These are phyloP conservation scores for Synergus itoensis DNA, from an alignment of 2,888 invertebrate species.

Conservation along the genomic window DNA sequence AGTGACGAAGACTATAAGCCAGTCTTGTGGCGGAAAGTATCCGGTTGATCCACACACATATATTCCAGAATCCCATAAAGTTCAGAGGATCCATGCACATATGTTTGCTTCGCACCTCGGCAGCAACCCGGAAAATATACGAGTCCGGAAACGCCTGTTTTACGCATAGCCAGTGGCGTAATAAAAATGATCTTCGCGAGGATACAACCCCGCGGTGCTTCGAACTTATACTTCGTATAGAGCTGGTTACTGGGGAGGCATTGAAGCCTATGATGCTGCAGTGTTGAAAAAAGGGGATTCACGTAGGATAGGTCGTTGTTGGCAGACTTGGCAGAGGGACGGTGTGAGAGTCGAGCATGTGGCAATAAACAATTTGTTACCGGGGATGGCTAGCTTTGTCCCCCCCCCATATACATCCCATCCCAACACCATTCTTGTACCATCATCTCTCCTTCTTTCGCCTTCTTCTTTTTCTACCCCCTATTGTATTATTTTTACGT, in stretches of 20 bases:
- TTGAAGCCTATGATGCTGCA: slow-evolving; percentile 14
- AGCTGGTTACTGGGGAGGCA: slow-evolving; percentile 33
- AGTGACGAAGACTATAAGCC: slow-evolving; percentile 33
- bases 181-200: slow-evolving; percentile 64
- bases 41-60: slow-evolving; percentile 48
- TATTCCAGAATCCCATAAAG: slow-evolving; percentile 50
- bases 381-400: slow-evolving; percentile 55
- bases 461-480: not conserved
- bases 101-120: slow-evolving; percentile 50
- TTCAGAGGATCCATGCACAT: not conserved
- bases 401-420: slow-evolving; percentile 16
- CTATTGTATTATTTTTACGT: not conserved
- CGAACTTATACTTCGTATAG: slow-evolving; percentile 53
- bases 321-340: slow-evolving; percentile 55
- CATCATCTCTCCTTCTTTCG: slow-evolving; percentile 10
- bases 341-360: slow-evolving; percentile 68
- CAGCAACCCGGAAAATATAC: slow-evolving; percentile 56
- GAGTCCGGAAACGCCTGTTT: slow-evolving; percentile 63
- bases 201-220: slow-evolving; percentile 52
- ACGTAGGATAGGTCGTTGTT: slow-evolving; percentile 23
- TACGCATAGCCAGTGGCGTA: slow-evolving; percentile 63
- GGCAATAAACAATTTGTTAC: slow-evolving; percentile 73
- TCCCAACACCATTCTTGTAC: slow-evolving; percentile 13
- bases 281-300: slow-evolving; percentile 4
- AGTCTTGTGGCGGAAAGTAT: slow-evolving; percentile 43